Percentiles rank a stretch among this genome's conserved stretches.
These are phyloP conservation scores for Styela plicata DNA, from an alignment of 23 tunicate species.

Conservation along the genomic window DNA sequence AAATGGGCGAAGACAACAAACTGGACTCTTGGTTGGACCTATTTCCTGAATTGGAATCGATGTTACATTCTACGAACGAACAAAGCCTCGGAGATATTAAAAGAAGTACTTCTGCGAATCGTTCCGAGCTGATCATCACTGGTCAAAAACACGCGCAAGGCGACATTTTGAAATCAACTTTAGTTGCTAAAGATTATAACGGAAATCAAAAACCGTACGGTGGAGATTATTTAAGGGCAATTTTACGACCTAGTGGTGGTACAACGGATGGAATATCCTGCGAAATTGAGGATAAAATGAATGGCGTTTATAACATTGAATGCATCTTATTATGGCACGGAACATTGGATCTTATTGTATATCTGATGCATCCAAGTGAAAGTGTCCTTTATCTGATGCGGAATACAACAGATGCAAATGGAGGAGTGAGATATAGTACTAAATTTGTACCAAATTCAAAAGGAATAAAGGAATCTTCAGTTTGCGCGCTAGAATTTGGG, in stretches of 20 bases:
- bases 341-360: slow-evolving; percentile 6
- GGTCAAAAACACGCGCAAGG: background rate
- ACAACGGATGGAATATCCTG: slow-evolving; percentile 41
- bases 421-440: background rate
- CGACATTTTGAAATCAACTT: slow-evolving; percentile 18
- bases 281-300: slow-evolving; percentile 23
- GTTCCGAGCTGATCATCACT: background rate
- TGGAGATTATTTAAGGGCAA: slow-evolving; percentile 48
- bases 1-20: no score
- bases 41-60: background rate
- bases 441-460: background rate
- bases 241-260: background rate
- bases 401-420: slow-evolving; percentile 1
- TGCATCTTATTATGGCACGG: slow-evolving; percentile 28
- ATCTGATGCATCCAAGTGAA: slow-evolving; percentile 35
- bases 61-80: background rate
- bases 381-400: background rate
- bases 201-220: slow-evolving; percentile 33
- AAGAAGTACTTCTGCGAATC: background rate
- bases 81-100: background rate
- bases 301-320: slow-evolving; percentile 37
- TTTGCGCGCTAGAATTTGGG: background rate
- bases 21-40: background rate
- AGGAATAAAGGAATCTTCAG: background rate
- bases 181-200: slow-evolving; percentile 28